Base-by-base conservation (phyloP, 2,888 invertebrate genomes). In the Dexiosoma caninum region DNA sequence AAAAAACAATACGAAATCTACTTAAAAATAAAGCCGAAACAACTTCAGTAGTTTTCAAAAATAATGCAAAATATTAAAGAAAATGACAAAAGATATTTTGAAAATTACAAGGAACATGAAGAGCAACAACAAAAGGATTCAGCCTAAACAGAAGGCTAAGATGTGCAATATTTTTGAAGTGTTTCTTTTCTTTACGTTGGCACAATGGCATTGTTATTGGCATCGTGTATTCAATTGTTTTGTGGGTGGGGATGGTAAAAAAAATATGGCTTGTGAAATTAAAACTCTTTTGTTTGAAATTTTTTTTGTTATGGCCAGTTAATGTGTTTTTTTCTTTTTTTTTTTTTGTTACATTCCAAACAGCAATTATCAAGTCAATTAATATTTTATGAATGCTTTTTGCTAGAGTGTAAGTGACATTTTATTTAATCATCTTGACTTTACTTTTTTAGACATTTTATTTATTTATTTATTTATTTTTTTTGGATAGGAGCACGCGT, bases 11-110 rank as follows among this genome's bases (percentile, higher is more conserved):
- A 32, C 27, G 27, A 74, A 72, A 69, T 67, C 64, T 74, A 64
- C 81, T 81, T 72, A 77, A 69, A 69, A 57, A 12, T 3, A 27
- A 77, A 77, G 81, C 81, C 81, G 77, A 71, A 81, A 67, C 67
- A 77, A 57, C 69, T 77, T 72, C 23, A 74, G 69, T 49, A 64
- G 12, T 40, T 62, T 35, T 10, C 10, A 14, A 19, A 37, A 53
- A 5, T 59, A 40, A 16, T 51, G 30, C 46, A 44, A 53, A 76
- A 55, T 35, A 32, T 4, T 8, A 37, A 53, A 23, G n/a, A 62
- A 46, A 66, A 51, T 19, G 30, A 49, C 37, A 60, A 53, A 62
- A 46, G 37, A 21, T 59, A 40, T 62, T 64, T 64, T 53, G 53
- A 27, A 14, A 40, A 49, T 19, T 0, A 74, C 57, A 46, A 62